Evolutionary conservation across 2,888 invertebrate species (phyloP).

Genomic region (Aphidoletes aphidimyza): DNA sequence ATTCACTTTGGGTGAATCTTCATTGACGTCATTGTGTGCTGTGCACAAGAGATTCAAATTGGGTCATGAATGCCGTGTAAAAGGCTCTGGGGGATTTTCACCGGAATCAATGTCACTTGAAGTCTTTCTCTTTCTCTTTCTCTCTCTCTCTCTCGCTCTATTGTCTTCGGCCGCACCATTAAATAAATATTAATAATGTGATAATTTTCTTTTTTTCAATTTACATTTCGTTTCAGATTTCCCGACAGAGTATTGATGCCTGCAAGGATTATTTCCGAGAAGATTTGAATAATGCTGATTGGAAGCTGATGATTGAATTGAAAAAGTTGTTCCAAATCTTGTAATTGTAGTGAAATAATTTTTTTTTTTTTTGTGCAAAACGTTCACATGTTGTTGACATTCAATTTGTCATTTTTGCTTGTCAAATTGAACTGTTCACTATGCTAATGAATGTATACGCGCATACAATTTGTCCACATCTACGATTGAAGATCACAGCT

Average conservation of each 20-base stretch:
- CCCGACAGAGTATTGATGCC: slow-evolving; percentile 97
- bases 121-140: no score
- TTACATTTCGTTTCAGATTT: slow-evolving; percentile 77
- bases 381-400: no score
- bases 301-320: slow-evolving; percentile 98
- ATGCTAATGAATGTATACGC: background rate
- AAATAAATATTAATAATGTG: no score
- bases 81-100: background rate
- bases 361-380: background rate
- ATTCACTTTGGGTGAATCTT: no score
- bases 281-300: slow-evolving; percentile 95
- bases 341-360: slow-evolving; percentile 67
- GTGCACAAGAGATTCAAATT: background rate
- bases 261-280: slow-evolving; percentile 99
- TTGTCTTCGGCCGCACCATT: no score
- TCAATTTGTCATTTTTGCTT: no score
- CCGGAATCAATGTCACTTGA: background rate
- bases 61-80: background rate
- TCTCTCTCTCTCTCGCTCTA: no score
- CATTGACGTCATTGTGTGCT: background rate
- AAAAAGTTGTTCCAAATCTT: slow-evolving; percentile 97
- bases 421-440: no score
- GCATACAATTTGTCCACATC: background rate
- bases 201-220: background rate
- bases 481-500: background rate